Evolutionary conservation across 2,888 invertebrate species (phyloP).

Genomic region (Phaonia tiefii): DNA sequence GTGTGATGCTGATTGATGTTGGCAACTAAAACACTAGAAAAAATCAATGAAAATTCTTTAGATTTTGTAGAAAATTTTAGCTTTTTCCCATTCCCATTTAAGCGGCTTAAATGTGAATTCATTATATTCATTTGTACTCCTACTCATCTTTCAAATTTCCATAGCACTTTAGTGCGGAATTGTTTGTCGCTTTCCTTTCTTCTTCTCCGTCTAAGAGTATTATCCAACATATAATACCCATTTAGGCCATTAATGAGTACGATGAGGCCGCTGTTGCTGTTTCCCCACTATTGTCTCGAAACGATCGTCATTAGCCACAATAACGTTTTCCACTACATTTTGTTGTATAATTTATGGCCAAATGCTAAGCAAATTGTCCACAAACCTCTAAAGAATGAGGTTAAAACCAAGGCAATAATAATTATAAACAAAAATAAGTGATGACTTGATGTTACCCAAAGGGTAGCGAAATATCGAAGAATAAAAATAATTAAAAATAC

Average conservation of each 20-base stretch:
- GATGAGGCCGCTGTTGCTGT: too few relatives aligned
- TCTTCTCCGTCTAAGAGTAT: neutral
- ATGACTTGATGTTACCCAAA: too few relatives aligned
- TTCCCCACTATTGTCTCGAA: neutral
- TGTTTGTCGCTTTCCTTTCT: neutral
- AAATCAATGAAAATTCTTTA: too few relatives aligned
- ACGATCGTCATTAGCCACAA: slow-evolving; percentile 12
- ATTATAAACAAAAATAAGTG: too few relatives aligned
- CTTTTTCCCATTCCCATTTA: neutral
- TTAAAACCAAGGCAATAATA: neutral
- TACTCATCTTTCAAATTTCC: neutral
- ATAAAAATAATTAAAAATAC: too few relatives aligned
- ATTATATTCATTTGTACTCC: too few relatives aligned
- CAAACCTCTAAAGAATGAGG: neutral
- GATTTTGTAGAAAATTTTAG: neutral
- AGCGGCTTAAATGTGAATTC: neutral
- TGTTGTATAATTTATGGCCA: slow-evolving; percentile 2
- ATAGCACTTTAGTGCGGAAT: neutral
- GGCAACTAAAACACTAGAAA: neutral
- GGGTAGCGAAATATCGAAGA: too few relatives aligned
- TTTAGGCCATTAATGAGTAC: slow-evolving; percentile 32
- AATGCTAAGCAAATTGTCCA: neutral
- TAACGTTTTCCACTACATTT: slow-evolving; percentile 33
- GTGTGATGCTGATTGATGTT: neutral
- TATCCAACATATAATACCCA: neutral